phyloP scores from a whole-genome alignment of 2,113 vertebrate species.

The Otis tarda region DNA sequence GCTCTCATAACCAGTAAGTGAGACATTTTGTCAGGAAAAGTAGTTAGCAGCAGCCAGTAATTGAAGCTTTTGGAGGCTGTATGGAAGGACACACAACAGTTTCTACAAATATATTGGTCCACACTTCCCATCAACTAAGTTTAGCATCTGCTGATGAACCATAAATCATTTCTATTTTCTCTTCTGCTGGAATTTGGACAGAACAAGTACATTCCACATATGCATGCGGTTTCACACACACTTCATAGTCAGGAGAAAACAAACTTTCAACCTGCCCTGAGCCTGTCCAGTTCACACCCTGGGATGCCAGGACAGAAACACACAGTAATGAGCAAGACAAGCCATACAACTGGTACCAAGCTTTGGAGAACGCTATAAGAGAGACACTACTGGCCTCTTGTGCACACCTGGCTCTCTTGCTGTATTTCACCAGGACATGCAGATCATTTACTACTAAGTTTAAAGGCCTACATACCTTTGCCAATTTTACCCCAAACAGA shows the following conservation, averaged over 20 bases:
- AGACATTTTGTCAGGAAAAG: background rate
- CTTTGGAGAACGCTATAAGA: background rate
- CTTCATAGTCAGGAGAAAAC: background rate
- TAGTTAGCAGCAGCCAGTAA: background rate
- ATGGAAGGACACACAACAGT: background rate
- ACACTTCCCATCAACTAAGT: constrained; percentile 20
- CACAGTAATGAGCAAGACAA: background rate
- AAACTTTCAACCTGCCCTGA: background rate
- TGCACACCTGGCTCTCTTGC: background rate
- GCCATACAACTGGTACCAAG: background rate
- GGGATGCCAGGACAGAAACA: background rate
- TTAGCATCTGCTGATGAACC: background rate
- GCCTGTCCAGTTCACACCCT: background rate
- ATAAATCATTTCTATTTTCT: constrained; percentile 6
- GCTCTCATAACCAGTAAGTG: background rate
- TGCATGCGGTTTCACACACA: background rate
- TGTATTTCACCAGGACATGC: background rate
- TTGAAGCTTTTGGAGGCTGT: background rate
- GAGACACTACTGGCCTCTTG: background rate
- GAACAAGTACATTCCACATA: background rate
- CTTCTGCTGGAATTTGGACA: background rate
- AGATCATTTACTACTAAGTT: background rate
- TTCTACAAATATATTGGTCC: background rate
- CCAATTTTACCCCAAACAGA: background rate
- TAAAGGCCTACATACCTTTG: background rate